Evolutionary conservation across 1,140 invertebrate species (phyloP), one percentile per base, ranked within the genome.

Genomic region (Apis florea): DNA sequence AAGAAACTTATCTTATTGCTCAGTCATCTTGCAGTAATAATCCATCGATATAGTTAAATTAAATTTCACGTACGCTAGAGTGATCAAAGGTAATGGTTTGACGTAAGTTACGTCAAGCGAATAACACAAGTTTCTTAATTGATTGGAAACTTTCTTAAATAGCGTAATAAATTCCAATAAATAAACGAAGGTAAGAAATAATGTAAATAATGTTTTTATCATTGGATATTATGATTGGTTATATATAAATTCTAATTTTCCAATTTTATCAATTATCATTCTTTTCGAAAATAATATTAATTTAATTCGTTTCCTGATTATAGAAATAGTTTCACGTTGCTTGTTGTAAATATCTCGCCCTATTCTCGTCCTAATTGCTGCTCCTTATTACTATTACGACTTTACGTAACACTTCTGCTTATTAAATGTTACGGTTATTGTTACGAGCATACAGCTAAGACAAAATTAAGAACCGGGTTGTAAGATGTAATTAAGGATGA

Each of bases 361-460:
- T 47, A 76, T 54, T 76, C 47, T 17, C 51, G 19, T 21, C 26
- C 19, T 17, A 67, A 66, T 53, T 66, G 63, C n/a, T 67, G 5
- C 31, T 40, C 21, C 67, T 76, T 40, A 63, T 76, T 77, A 77
- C 15, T 26, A 19, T 58, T 77, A 77, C n/a, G 53, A 47, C 63
- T 53, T 24, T 15, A 19, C 63, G 63, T 77, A 77, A 77, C 53
- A 64, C 15, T 26, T 31, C n/a, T 10, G 74, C 64, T 77, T 67
- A 77, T 77, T 77, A 77, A 68, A 54, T 54, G 51, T 77, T 77
- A 77, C 51, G 74, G 53, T 77, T 77, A 77, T 40, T 77, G 74
- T 68, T 77, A 77, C 74, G 74, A 68, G 26, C 9, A 31, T 68
- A 54, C 15, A 40, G 61, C 64, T n/a, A 68, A 58, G 51, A 77